phyloP scores from a whole-genome alignment of 2,888 invertebrate species.

The Didymodactylos carnosus region DNA sequence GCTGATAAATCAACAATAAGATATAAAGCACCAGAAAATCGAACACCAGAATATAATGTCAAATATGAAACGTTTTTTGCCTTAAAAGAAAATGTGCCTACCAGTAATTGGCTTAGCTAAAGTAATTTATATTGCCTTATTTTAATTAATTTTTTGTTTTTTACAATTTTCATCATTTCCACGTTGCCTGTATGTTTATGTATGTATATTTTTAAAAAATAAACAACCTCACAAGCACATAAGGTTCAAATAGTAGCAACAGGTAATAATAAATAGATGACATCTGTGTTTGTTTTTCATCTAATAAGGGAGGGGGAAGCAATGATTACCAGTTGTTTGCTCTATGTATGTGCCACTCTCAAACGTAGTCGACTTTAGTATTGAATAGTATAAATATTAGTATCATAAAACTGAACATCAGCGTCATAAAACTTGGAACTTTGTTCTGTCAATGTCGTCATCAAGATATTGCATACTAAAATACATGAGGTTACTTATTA shows the following conservation, averaged over 20 bases:
- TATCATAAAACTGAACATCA: too few relatives aligned
- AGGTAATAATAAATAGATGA: not conserved
- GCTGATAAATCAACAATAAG: constrained; percentile 31
- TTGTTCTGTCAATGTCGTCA: too few relatives aligned
- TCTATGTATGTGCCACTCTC: not conserved
- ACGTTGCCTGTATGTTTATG: not conserved
- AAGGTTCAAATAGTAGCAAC: not conserved
- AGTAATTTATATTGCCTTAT: not conserved
- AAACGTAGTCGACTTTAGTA: not conserved
- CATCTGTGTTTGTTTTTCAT: not conserved
- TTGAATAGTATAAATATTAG: too few relatives aligned
- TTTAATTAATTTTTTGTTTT: not conserved
- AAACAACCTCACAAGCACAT: too few relatives aligned
- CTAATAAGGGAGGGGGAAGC: not conserved
- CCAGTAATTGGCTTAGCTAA: constrained; percentile 11
- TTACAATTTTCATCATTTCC: not conserved
- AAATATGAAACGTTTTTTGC: constrained; percentile 27
- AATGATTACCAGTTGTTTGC: not conserved
- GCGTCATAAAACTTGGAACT: too few relatives aligned
- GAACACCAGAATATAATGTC: constrained; percentile 30
- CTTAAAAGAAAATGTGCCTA: constrained; percentile 8
- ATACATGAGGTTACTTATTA: too few relatives aligned
- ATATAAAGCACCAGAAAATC: constrained; percentile 27
- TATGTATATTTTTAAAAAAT: not conserved
- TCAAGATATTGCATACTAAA: too few relatives aligned